phyloP scores from a whole-genome alignment of 2,888 invertebrate genomes.

The Agonopterix subpropinquella region DNA sequence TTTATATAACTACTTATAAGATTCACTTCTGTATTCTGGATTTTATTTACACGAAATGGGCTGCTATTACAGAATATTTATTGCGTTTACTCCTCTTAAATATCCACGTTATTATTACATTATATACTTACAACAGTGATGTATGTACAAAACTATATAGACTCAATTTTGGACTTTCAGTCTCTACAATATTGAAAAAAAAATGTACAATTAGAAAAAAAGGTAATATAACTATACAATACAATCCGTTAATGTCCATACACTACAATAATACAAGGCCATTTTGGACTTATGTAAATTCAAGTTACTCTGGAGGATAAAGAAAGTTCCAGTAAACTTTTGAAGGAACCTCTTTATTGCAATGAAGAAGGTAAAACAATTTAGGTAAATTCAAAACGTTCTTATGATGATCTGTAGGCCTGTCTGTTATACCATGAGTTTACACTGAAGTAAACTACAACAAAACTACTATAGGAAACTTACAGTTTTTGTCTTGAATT shows the following conservation, averaged over 20 bases:
- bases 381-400: too few species aligned
- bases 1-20: conserved; percentile 35
- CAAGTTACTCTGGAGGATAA: conserved; percentile 24
- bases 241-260: conserved; percentile 42
- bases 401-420: too few species aligned
- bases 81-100: conserved; percentile 68
- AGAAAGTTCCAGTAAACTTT: conserved; percentile 24
- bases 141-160: conserved; percentile 71
- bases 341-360: not conserved
- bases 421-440: too few species aligned
- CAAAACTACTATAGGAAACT: too few species aligned
- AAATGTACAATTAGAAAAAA: conserved; percentile 53
- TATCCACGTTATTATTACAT: conserved; percentile 60
- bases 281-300: conserved; percentile 40
- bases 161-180: conserved; percentile 75
- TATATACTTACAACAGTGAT: conserved; percentile 71
- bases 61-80: conserved; percentile 70
- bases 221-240: conserved; percentile 47
- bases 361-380: too few species aligned
- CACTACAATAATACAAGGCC: conserved; percentile 64
- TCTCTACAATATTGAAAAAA: conserved; percentile 65
- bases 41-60: conserved; percentile 60
- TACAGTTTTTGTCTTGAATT: too few species aligned
- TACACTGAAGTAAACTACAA: too few species aligned
- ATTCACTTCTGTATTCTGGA: conserved; percentile 40